Evolutionary conservation across 2,797 vertebrate genomes (phyloP).

Genomic region (Falco peregrinus): DNA sequence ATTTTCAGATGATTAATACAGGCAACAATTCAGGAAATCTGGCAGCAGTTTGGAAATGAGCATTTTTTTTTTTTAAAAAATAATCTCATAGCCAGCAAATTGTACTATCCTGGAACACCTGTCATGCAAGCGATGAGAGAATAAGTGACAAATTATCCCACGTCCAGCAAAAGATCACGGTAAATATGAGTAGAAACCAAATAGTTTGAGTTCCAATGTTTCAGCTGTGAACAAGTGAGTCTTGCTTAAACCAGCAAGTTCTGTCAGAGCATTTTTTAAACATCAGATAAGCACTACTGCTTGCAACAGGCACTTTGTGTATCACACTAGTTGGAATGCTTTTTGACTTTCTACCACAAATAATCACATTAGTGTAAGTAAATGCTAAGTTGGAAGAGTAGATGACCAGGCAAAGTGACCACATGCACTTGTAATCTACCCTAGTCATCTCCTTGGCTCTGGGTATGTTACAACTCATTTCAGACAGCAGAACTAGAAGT

Average conservation of each 20-base stretch:
- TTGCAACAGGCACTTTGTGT: neutral
- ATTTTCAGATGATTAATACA: neutral
- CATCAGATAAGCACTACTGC: neutral
- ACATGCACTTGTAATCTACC: rapidly evolving
- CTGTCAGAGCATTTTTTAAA: neutral
- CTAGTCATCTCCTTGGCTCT: neutral
- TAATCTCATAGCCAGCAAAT: neutral
- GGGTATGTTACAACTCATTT: neutral
- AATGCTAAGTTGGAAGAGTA: neutral
- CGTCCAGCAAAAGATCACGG: neutral
- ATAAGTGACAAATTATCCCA: neutral
- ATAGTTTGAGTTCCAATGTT: neutral
- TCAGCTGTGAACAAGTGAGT: neutral
- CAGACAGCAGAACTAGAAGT: neutral
- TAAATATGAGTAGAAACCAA: rapidly evolving
- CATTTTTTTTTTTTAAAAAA: neutral
- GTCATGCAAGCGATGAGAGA: neutral
- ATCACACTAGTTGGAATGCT: neutral
- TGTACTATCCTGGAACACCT: neutral
- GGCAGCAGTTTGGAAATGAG: slow-evolving; percentile 22
- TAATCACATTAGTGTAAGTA: neutral
- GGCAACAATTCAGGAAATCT: neutral
- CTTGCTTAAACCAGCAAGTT: neutral
- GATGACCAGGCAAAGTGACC: neutral
- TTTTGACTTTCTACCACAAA: neutral